Evolutionary conservation across 1,140 invertebrate genomes (phyloP), one percentile per base, ranked within the genome.

Genomic region (Hycleus phaleratus): DNA sequence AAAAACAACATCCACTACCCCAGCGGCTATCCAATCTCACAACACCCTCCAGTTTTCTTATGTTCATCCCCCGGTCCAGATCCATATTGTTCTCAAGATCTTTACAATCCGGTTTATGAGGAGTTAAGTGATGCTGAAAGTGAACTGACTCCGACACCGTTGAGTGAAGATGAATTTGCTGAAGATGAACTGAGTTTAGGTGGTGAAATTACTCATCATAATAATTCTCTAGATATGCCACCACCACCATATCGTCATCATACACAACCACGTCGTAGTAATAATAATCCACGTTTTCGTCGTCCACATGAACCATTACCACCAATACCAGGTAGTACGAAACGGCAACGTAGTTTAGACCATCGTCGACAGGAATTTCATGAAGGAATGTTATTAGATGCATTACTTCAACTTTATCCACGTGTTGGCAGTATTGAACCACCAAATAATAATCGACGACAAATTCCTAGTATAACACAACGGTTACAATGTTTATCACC

Each of bases 91-190:
- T 85, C 83, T 38, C 81, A 84, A 68, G 84, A 86, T 65, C 76
- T 82, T 50, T 83, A 82, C 73, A 82, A 83, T 71, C 84, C 84
- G 51, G 83, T 86, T 26, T 86, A 86, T 73, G 84, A 86, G 72
- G 84, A 86, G 69, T 75, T 86, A 46, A 83, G 82, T 61, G 82
- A 84, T 64, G 79, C 80, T 39, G 82, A 85, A 56, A 81, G 78
- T 55, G 82, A 85, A 59, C 48, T 73, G 51, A 67, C 67, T 12
- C 79, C 77, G 42, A 80, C 79, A 24, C 70, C 78, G 1, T 78
- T 74, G 52, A 84, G 82, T 68, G 83, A 85, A 65, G 83, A 86
- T 59, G 84, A 85, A 58, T 84, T 84, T 60, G 83, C 83, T 56
- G 84, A 85, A 69, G 84, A 86, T 63, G 84, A 85, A 66, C 70